Evolutionary conservation across 2,888 invertebrate genomes (phyloP), one percentile per base, ranked within the genome.

Genomic region (Xylophagus ater): DNA sequence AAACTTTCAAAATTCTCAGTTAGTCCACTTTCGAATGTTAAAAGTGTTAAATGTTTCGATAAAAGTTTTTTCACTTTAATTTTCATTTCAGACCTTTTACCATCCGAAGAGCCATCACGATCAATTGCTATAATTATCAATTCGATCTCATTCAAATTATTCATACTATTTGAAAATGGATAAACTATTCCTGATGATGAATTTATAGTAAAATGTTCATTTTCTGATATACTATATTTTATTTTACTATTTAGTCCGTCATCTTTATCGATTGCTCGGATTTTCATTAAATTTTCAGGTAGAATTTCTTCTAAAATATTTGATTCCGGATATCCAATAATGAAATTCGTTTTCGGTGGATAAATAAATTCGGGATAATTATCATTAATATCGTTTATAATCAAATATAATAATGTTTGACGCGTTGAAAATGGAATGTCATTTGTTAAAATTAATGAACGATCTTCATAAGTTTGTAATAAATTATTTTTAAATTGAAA

Each of bases 321-420:
- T 2, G 42, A 29, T 12, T 48, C 45, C 2, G 57, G 56, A 48
- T 53, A 57, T 3, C 51, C 57, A 13, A 57, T 40, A 5, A 45
- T n/a, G 6, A 38, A 34, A 7, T 40, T 21, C 7, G 36, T 21
- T 23, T 41, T 35, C 8, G 42, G 30, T 18, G 50, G 48, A 35
- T 46, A 34, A 7, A 44, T 42, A 37, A 57, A 55, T 29, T 50
- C 41, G 3, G 57, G 57, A 5, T 36, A 30, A 46, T 57, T 53
- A 38, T 56, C 55, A 34, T 57, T 57, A 7, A 53, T 45, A 40
- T 57, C 57, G n/a, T 51, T 47, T 9, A 57, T 48, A 10, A 51
- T 48, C 4, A 57, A 34, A 10, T 47, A 41, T 12, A 57, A 31
- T 15, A 51, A 40, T 13, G 51, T 55, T 9, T 44, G 38, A 21